Evolutionary conservation across 1,140 invertebrate species (phyloP).

Genomic region (Leptonema lineaticorne): DNA sequence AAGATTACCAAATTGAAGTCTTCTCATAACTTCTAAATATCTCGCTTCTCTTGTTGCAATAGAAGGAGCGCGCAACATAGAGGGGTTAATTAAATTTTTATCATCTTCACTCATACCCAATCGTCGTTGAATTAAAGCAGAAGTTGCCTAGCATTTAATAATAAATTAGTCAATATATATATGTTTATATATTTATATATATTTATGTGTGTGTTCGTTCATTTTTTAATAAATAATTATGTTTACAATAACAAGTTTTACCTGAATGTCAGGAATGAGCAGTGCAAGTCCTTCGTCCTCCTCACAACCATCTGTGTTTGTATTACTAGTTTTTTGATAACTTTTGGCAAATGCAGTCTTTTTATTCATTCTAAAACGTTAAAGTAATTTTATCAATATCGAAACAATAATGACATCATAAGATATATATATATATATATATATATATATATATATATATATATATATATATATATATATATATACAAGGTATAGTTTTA

Average conservation of each 20-base stretch:
- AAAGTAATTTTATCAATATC: neutral
- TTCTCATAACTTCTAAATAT: slow-evolving; percentile 85
- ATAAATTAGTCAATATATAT: neutral
- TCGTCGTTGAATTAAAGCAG: slow-evolving; percentile 71
- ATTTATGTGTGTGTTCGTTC: neutral
- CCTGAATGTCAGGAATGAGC: slow-evolving; percentile 85
- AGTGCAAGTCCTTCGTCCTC: slow-evolving; percentile 85
- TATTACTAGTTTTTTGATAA: slow-evolving; percentile 37
- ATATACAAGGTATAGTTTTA: slow-evolving; percentile 51
- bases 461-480: neutral
- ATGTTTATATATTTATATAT: neutral
- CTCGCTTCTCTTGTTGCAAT: slow-evolving; percentile 55
- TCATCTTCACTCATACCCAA: slow-evolving; percentile 62
- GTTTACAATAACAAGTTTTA: too few species aligned
- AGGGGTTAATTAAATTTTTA: slow-evolving; percentile 49
- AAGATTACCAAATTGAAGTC: slow-evolving; percentile 77
- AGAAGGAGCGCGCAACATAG: slow-evolving; percentile 43
- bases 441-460: neutral
- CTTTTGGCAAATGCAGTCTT: slow-evolving; percentile 56
- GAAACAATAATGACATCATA: neutral
- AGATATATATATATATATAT: neutral
- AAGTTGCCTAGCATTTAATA: slow-evolving; percentile 63
- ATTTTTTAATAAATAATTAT: neutral
- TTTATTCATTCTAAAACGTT: slow-evolving; percentile 61
- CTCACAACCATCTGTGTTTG: slow-evolving; percentile 67